Evolutionary conservation across 1,140 invertebrate species (phyloP), one percentile per base, ranked within the genome.

Genomic region (Hycleus cichorii): DNA sequence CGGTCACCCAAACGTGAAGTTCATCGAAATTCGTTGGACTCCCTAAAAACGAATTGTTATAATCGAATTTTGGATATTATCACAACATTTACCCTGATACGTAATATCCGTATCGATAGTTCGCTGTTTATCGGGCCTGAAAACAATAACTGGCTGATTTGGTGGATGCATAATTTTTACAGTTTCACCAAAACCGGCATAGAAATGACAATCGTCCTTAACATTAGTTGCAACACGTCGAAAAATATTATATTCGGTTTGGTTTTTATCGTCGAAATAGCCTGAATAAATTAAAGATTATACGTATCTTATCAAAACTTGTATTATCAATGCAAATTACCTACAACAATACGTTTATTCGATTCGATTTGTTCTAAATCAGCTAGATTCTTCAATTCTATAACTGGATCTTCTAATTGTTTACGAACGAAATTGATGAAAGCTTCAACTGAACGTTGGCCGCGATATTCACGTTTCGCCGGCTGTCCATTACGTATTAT

Each of bases 191-290:
- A 96, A 90, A 1, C 91, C 93, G 70, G 88, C 88, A 76, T 93
- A 89, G 70, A 98, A 99, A 59, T 89, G 80, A 69, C 97, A 99
- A 69, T 98, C 96, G 69, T 98, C 95, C 69, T 97, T 93, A 0
- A 99, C 77, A 75, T 88, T 91, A 1, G 83, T 85, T 0, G 93
- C 92, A 3, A 94, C 89, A 71, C 85, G 84, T 57, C 90, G 79
- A 68, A 93, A 89, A 38, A 84, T 81, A 59, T 87, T 78, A 73
- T 93, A 95, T 66, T 90, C 87, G 1, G 86, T 83, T 59, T 87
- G 83, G 69, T 91, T 85, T 65, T 91, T 84, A 26, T 80, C 78
- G 59, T 91, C 87, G 77, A 98, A 97, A 71, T 95, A 98, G 4
- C 72, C 72, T 73, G 9, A 25, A 61, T 64, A 40, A 32, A 42